Percentiles rank a stretch among this genome's conserved stretches.
phyloP scores from a whole-genome alignment of 92 coral and sea anemone species.

The Phymanthus crucifer region DNA sequence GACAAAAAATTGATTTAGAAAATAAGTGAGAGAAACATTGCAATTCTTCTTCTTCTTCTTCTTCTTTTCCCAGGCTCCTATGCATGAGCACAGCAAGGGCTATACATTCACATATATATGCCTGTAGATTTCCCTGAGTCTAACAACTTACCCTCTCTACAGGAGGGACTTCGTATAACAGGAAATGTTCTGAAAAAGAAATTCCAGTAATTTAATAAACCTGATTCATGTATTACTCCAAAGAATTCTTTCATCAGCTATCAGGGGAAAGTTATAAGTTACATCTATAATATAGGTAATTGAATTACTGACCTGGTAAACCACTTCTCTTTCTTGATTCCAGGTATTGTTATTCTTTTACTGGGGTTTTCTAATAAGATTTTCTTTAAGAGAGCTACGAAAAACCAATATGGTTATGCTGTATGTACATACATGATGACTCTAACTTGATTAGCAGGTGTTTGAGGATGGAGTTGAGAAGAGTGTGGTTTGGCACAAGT shows the following conservation, averaged over 20 bases:
- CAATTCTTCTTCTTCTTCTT: too few species aligned
- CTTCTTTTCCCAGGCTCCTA: too few species aligned
- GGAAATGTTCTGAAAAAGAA: conserved; percentile 37
- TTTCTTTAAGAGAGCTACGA: conserved; percentile 69
- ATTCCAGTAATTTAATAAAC: neutral
- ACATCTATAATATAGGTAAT: too few species aligned
- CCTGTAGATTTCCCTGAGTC: neutral
- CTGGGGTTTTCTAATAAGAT: conserved; percentile 80
- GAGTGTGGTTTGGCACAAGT: too few species aligned
- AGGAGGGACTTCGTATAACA: conserved; percentile 44
- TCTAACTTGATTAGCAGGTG: too few species aligned
- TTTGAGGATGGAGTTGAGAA: too few species aligned
- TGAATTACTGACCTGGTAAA: conserved; percentile 47
- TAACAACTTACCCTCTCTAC: conserved; percentile 57
- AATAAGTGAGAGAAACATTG: too few species aligned
- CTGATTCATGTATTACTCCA: neutral
- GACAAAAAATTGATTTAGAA: too few species aligned
- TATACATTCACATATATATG: neutral
- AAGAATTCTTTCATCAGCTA: neutral
- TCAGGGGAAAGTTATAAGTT: too few species aligned
- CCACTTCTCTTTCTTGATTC: conserved; percentile 93
- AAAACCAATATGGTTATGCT: neutral
- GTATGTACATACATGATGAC: neutral
- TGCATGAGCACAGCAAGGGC: too few species aligned
- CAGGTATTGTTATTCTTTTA: conserved; percentile 70